A percentile compares a stretch with the other conserved stretches of the same genome.
Evolutionary conservation across 2,888 invertebrate species (phyloP).

Genomic region (Eurytoma californica): DNA sequence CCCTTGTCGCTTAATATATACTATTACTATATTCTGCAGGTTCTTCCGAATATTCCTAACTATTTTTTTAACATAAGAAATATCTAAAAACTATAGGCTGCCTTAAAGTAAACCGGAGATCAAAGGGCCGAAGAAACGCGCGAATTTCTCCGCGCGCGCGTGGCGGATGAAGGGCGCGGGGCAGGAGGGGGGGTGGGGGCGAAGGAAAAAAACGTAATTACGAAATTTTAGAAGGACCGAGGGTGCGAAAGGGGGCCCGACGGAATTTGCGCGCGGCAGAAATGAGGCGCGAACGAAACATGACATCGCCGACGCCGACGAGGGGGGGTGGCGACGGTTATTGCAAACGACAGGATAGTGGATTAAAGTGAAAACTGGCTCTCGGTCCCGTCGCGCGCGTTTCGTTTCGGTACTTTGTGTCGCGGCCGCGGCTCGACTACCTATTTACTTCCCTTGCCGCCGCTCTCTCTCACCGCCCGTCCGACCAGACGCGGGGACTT

Average conservation of each 20-base stretch:
- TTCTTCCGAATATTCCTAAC: too few species aligned
- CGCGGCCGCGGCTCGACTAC: background rate
- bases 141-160: slow-evolving; percentile 64
- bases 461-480: background rate
- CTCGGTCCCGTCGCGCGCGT: background rate
- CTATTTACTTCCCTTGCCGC: background rate
- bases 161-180: background rate
- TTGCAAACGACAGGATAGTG: slow-evolving; percentile 70
- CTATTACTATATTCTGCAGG: too few species aligned
- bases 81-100: too few species aligned
- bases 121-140: slow-evolving; percentile 62
- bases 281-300: slow-evolving; percentile 72
- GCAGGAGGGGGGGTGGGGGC: slow-evolving; percentile 28
- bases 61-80: too few species aligned
- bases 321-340: slow-evolving; percentile 62
- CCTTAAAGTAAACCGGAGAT: too few species aligned
- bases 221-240: slow-evolving; percentile 67
- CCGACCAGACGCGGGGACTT: slow-evolving; percentile 25
- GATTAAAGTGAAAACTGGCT: slow-evolving; percentile 70
- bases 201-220: slow-evolving; percentile 72
- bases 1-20: too few species aligned
- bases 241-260: slow-evolving; percentile 46
- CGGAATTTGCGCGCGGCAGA: slow-evolving; percentile 70
- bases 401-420: slow-evolving; percentile 13
- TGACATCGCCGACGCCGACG: slow-evolving; percentile 68